Percentiles rank a stretch among this genome's conserved stretches.
Conservation (phyloP, 2,888 invertebrate genomes). For the Cartodere bifasciata region DNA sequence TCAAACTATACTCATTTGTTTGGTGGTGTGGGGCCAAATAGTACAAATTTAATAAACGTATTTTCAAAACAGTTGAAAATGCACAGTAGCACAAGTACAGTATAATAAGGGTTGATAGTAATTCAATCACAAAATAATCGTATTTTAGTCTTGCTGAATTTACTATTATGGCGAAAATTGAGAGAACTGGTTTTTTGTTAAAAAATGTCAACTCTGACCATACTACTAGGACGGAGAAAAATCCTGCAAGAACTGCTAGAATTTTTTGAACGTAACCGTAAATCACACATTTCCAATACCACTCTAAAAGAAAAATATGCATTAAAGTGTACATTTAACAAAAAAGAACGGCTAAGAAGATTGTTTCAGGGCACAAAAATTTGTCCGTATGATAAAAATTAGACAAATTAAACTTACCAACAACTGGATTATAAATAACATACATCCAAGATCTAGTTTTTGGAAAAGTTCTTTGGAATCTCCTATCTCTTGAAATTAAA, state of each 20-base stretch:
- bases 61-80: constrained; percentile 94
- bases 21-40: constrained; percentile 95
- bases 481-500: constrained; percentile 44
- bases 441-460: constrained; percentile 43
- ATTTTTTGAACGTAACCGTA: constrained; percentile 64
- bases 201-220: constrained; percentile 99
- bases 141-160: constrained; percentile 67
- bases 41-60: constrained; percentile 90
- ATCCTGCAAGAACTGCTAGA: constrained; percentile 56
- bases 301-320: constrained; percentile 52
- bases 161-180: constrained; percentile 91
- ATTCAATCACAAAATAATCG: constrained; percentile 89
- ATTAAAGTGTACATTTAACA: neutral
- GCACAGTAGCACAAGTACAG: constrained; percentile 96
- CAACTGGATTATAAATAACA: constrained; percentile 49
- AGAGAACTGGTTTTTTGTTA: constrained; percentile 79
- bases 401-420: constrained; percentile 51
- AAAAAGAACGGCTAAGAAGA: too few species aligned
- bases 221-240: constrained; percentile 84
- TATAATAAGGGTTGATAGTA: constrained; percentile 80
- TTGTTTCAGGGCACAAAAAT: too few species aligned
- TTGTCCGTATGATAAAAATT: too few species aligned
- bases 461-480: constrained; percentile 60
- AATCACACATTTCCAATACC: constrained; percentile 91
- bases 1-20: constrained; percentile 96